Percentiles rank a stretch among this genome's conserved stretches.
Conservation (phyloP, 1,140 invertebrate species). For the Macrostomum lignano region DNA sequence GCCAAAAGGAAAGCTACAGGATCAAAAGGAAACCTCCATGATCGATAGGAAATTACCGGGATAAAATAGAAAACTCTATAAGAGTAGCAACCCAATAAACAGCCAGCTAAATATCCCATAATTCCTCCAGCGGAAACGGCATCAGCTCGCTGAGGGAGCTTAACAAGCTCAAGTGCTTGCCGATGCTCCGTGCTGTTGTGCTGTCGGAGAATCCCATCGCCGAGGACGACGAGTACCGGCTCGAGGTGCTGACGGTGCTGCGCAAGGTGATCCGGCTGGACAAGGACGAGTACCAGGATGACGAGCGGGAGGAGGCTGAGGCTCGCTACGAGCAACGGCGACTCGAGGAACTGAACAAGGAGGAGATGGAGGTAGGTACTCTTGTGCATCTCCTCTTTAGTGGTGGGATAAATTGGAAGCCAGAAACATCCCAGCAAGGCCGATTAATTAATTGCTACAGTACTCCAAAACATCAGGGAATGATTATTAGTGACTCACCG, state of each 20-base stretch:
- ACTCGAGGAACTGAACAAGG: conserved; percentile 13
- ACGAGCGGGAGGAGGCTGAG: conserved; percentile 23
- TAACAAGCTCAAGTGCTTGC: conserved; percentile 16
- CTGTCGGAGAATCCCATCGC: conserved; percentile 20
- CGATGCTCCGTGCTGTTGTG: conserved; percentile 19
- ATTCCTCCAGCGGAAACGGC: conserved; percentile 17
- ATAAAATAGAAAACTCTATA: too few species aligned
- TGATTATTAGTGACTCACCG: too few species aligned
- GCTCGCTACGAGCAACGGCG: conserved; percentile 15
- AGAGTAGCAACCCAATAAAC: too few species aligned
- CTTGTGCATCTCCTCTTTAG: too few species aligned
- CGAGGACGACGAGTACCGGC: conserved; percentile 23
- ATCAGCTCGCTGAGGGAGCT: conserved; percentile 14
- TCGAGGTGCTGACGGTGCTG: conserved; percentile 20
- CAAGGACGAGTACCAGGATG: conserved; percentile 25
- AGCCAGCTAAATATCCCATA: background rate
- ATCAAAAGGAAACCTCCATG: too few species aligned
- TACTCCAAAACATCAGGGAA: too few species aligned
- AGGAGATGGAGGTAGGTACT: too few species aligned
- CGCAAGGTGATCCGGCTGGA: conserved; percentile 22
- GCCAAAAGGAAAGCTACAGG: too few species aligned
- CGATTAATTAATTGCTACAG: too few species aligned
- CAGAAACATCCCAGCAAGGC: too few species aligned
- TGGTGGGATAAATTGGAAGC: too few species aligned
- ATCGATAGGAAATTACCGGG: too few species aligned